These are phyloP conservation scores for Caenorhabditis zanzibari DNA, from an alignment of 2,888 invertebrate genomes.

Conservation along the genomic window DNA sequence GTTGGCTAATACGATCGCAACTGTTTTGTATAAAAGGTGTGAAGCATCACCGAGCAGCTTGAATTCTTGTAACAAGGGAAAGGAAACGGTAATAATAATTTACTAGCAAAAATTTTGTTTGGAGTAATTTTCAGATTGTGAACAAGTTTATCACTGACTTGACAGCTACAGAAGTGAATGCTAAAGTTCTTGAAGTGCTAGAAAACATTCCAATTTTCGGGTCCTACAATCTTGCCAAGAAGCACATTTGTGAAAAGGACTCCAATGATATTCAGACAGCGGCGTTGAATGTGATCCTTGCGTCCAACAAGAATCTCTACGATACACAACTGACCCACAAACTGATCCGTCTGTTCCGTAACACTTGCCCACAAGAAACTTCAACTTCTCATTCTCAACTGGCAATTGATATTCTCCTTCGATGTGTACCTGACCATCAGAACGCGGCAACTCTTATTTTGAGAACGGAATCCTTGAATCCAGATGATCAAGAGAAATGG, in stretches of 20 bases:
- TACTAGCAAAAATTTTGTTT: no score
- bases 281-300: conserved; percentile 68
- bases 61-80: conserved; percentile 75
- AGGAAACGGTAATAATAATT: conserved; percentile 63
- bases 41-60: conserved; percentile 67
- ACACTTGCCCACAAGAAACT: conserved; percentile 72
- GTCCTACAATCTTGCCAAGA: conserved; percentile 58
- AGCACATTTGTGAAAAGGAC: conserved; percentile 59
- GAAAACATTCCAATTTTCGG: conserved; percentile 68
- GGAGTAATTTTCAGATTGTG: conserved; percentile 64
- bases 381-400: conserved; percentile 70
- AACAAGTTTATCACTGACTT: conserved; percentile 72
- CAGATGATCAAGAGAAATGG: conserved; percentile 74
- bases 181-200: conserved; percentile 61
- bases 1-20: conserved; percentile 74
- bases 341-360: conserved; percentile 75
- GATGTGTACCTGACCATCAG: conserved; percentile 72
- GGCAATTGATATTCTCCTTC: conserved; percentile 74
- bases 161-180: conserved; percentile 32
- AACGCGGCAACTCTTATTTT: conserved; percentile 75
- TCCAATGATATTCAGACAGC: conserved; percentile 49
- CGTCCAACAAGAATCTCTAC: conserved; percentile 59
- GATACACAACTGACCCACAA: conserved; percentile 66
- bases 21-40: conserved; percentile 71
- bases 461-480: conserved; percentile 68